Conservation (phyloP, 37 sponge, comb jelly and placozoan genomes). For the Aplysina aerophoba region DNA sequence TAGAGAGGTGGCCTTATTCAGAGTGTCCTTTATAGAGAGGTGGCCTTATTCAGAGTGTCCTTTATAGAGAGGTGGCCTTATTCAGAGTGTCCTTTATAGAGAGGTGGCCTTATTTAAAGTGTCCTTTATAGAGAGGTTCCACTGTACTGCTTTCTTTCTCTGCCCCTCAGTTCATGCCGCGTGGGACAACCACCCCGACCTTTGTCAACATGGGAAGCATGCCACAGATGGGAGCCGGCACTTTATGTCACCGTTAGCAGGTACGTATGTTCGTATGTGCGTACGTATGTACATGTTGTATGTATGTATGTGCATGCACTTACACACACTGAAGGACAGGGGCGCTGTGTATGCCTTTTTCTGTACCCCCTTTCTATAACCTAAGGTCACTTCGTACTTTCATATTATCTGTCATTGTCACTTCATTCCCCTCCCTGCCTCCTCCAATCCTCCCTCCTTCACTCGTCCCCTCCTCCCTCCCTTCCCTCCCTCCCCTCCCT, state of each 20-base stretch:
- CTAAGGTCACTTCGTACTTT: too few species aligned
- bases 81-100: too few species aligned
- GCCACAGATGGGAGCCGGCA: conserved; percentile 1
- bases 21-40: too few species aligned
- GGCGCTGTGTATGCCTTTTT: not conserved
- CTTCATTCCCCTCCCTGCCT: not conserved
- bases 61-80: too few species aligned
- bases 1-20: too few species aligned
- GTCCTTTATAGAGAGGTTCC: too few species aligned
- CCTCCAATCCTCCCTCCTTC: not conserved
- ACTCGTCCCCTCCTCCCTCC: too few species aligned
- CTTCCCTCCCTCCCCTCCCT: too few species aligned
- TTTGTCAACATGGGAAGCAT: conserved; percentile 17
- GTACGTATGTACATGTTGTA: conserved; percentile 4
- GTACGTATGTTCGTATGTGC: not conserved
- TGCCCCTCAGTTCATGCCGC: conserved; percentile 4
- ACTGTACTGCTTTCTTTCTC: too few species aligned
- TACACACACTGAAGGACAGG: not conserved
- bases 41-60: too few species aligned
- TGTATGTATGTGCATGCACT: conserved; percentile 1
- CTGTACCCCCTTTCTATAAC: too few species aligned
- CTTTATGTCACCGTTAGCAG: not conserved
- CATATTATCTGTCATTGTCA: not conserved
- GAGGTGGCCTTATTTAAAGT: too few species aligned
- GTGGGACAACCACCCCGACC: conserved; percentile 8